Conservation (phyloP, 2,113 vertebrate genomes). For the Odocoileus virginianus region DNA sequence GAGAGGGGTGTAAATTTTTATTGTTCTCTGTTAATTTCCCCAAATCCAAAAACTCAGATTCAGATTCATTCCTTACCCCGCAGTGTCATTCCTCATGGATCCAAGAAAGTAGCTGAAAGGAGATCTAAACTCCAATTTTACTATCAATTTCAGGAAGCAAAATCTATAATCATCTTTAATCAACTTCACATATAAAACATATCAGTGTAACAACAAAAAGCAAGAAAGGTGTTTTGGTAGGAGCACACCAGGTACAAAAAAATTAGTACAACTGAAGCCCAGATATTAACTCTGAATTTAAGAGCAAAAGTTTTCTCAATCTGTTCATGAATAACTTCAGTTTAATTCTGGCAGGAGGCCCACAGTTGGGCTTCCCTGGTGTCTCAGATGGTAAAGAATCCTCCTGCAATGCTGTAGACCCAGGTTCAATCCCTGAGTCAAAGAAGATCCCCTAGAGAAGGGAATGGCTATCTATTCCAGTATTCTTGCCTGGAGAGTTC, state of each 20-base stretch:
- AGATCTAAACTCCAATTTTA: not conserved
- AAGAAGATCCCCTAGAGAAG: not conserved
- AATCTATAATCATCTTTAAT: not conserved
- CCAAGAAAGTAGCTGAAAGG: not conserved
- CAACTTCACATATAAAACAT: conserved; percentile 15
- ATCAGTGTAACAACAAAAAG: not conserved
- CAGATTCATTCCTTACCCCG: not conserved
- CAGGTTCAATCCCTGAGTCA: not conserved
- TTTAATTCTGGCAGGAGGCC: conserved; percentile 28
- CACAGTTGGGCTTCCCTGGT: not conserved
- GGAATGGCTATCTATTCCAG: not conserved
- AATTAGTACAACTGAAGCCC: not conserved
- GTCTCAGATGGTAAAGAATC: not conserved
- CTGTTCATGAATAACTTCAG: not conserved
- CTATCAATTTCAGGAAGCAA: not conserved
- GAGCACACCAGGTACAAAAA: not conserved
- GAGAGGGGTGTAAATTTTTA: not conserved
- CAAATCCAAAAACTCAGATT: not conserved
- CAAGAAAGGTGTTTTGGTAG: not conserved
- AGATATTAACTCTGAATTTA: conserved; percentile 43
- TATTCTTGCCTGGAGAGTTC: not conserved
- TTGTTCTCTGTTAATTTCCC: conserved; percentile 24
- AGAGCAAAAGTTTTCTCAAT: conserved; percentile 13
- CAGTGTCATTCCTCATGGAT: not conserved
- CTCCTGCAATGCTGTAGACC: not conserved